Percentiles rank a stretch among this genome's conserved stretches.
Conservation (phyloP, 2,888 invertebrate species). For the Eilema caniola region DNA sequence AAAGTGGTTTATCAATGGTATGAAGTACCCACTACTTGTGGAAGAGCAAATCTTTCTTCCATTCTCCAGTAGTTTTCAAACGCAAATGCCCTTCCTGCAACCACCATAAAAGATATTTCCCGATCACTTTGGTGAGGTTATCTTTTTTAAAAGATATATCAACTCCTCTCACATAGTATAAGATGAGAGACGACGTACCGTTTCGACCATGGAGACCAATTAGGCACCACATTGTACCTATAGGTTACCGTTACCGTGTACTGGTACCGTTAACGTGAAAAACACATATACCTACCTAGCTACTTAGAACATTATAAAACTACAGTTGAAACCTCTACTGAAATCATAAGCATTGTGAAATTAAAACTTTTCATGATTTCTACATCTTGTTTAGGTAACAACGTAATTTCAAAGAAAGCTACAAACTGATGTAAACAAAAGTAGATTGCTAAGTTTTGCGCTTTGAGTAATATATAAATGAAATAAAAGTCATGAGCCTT, state of each 20-base stretch:
- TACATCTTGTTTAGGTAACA: not conserved
- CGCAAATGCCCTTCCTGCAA: no score
- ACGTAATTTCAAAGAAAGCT: constrained; percentile 6
- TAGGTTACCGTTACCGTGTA: not conserved
- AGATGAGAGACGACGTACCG: not conserved
- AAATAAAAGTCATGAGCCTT: constrained; percentile 52
- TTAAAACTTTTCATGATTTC: not conserved
- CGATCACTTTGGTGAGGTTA: no score
- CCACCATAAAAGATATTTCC: no score
- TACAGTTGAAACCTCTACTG: not conserved
- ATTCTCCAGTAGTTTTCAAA: no score
- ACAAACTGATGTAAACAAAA: constrained; percentile 9
- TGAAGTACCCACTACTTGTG: no score
- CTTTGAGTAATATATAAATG: constrained; percentile 33
- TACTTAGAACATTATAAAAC: not conserved
- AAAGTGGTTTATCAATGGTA: no score
- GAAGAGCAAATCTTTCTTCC: no score
- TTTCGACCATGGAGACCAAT: not conserved
- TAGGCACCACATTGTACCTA: not conserved
- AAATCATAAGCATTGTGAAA: not conserved
- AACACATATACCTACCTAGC: no score
- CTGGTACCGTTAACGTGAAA: not conserved
- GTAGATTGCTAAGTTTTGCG: constrained; percentile 15
- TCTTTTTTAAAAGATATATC: no score
- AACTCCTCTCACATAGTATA: not conserved